These are phyloP conservation scores for Manis javanica DNA, from an alignment of 2,797 vertebrate species.

Conservation along the genomic window DNA sequence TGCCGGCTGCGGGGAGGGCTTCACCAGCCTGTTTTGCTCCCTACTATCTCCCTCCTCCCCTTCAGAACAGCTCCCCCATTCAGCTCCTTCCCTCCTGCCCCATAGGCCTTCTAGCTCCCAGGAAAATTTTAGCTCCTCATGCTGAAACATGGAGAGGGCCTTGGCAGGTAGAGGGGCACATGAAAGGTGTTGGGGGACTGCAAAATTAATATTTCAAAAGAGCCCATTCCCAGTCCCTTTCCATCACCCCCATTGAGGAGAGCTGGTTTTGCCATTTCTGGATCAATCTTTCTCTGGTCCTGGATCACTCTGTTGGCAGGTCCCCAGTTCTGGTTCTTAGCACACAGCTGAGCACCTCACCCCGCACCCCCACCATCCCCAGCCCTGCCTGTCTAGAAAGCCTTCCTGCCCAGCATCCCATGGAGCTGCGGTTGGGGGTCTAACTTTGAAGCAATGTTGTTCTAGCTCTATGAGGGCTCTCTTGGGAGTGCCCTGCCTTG, in stretches of 20 bases:
- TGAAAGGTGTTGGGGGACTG: neutral
- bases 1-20: conserved; percentile 50
- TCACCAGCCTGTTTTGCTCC: conserved; percentile 54
- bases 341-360: neutral
- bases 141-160: neutral
- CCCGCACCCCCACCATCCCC: neutral
- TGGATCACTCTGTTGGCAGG: neutral
- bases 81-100: neutral
- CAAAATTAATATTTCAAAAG: neutral
- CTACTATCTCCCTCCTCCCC: conserved; percentile 5
- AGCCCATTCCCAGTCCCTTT: neutral
- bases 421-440: neutral
- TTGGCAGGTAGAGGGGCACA: neutral
- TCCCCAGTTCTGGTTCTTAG: conserved; percentile 34
- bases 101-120: neutral
- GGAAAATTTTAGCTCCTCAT: conserved; percentile 2
- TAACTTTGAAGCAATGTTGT: neutral
- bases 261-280: neutral
- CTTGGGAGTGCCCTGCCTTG: neutral
- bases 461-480: neutral
- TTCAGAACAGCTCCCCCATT: conserved; percentile 7
- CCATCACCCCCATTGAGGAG: neutral
- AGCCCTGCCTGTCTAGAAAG: neutral
- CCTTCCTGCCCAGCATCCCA: neutral
- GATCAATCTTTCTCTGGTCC: neutral